Evolutionary conservation across 2,888 invertebrate genomes (phyloP).

Genomic region (Holacanthella duospinosa): DNA sequence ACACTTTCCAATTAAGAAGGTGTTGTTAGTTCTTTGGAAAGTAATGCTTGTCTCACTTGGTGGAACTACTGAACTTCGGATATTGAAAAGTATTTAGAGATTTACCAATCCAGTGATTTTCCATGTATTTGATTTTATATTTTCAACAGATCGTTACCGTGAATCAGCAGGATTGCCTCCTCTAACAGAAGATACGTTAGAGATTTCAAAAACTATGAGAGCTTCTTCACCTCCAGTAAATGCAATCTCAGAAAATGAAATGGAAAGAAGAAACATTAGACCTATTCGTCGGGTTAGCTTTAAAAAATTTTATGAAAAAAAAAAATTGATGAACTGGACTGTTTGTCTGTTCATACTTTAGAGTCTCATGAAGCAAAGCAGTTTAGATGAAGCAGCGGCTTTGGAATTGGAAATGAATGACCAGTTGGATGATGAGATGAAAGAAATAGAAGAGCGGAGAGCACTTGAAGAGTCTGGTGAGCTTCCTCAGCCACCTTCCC

Average conservation of each 20-base stretch:
- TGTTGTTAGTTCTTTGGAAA: slow-evolving; percentile 90
- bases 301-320: not conserved
- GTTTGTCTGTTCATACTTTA: slow-evolving; percentile 43
- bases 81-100: slow-evolving; percentile 53
- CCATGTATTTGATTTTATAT: not conserved
- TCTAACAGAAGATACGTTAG: slow-evolving; percentile 82
- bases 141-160: slow-evolving; percentile 39
- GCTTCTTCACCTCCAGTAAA: slow-evolving; percentile 90
- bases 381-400: slow-evolving; percentile 69
- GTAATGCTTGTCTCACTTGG: slow-evolving; percentile 82
- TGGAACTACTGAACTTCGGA: slow-evolving; percentile 71
- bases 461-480: slow-evolving; percentile 43
- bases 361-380: slow-evolving; percentile 83
- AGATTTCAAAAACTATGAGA: slow-evolving; percentile 85
- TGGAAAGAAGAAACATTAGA: slow-evolving; percentile 61
- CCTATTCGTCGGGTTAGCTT: slow-evolving; percentile 54
- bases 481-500: slow-evolving; percentile 46
- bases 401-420: slow-evolving; percentile 60
- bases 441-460: slow-evolving; percentile 43
- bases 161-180: slow-evolving; percentile 60
- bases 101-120: not conserved
- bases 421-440: slow-evolving; percentile 43
- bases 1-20: slow-evolving; percentile 98
- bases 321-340: not conserved
- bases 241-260: slow-evolving; percentile 75